Evolutionary conservation across 2,888 invertebrate genomes (phyloP).

Genomic region (Trachelus iudaicus): DNA sequence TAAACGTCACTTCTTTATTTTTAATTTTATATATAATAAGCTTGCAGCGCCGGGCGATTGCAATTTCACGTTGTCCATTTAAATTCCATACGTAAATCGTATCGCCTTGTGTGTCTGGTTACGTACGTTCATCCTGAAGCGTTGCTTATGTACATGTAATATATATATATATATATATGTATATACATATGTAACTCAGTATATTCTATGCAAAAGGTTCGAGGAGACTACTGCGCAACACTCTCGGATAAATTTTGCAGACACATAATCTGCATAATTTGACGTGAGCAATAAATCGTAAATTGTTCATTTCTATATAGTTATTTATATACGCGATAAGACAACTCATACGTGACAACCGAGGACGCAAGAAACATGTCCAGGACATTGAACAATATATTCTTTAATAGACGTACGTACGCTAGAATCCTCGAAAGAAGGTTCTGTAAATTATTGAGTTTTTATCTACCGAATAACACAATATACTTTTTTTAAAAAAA

Average conservation of each 20-base stretch:
- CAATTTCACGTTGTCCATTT: not conserved
- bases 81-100: not conserved
- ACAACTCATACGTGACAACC: not conserved
- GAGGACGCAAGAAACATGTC: not conserved
- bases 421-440: not conserved
- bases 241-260: not conserved
- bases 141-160: slow-evolving; percentile 7
- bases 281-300: not conserved
- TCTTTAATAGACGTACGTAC: not conserved
- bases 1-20: not conserved
- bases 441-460: not conserved
- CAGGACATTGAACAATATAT: not conserved
- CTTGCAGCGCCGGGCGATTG: not conserved
- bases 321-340: not conserved
- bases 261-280: not conserved
- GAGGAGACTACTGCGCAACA: not conserved
- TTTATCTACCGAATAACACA: not conserved
- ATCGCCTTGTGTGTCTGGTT: not conserved
- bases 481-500: not conserved
- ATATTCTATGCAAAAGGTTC: not conserved
- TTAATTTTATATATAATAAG: not conserved
- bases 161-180: slow-evolving; percentile 10
- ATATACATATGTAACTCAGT: not conserved
- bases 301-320: not conserved
- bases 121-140: not conserved